A percentile compares a stretch with the other conserved stretches of the same genome.
These are phyloP conservation scores for Champsocephalus esox DNA, from an alignment of 2,797 vertebrate species.

Conservation along the genomic window DNA sequence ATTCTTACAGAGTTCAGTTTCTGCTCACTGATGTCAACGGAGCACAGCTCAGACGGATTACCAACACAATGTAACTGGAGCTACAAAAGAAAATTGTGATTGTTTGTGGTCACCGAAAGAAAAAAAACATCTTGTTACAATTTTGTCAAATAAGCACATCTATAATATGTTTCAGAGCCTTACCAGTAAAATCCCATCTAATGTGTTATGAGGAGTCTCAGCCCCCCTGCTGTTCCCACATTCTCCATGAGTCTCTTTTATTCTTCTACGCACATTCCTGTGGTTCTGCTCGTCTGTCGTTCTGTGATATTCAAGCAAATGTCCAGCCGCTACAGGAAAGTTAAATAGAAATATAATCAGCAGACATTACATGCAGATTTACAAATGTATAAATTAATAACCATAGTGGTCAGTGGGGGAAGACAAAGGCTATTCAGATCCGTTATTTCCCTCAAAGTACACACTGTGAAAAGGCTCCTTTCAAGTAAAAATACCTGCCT, in stretches of 20 bases:
- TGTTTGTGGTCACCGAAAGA: background rate
- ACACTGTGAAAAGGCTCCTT: no score
- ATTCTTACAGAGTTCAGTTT: slow-evolving; percentile 74
- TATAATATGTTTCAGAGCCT: slow-evolving; percentile 13
- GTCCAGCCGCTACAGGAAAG: slow-evolving; percentile 64
- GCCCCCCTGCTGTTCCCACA: background rate
- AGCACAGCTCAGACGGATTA: slow-evolving; percentile 78
- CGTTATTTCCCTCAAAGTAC: no score
- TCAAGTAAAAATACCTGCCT: no score
- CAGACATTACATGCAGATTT: background rate
- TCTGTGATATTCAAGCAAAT: slow-evolving; percentile 74
- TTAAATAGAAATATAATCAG: background rate
- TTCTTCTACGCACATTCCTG: slow-evolving; percentile 33
- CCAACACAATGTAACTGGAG: slow-evolving; percentile 76
- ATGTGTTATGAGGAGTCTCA: slow-evolving; percentile 28
- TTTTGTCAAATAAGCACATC: background rate
- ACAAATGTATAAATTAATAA: background rate
- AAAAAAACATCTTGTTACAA: background rate
- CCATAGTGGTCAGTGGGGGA: background rate
- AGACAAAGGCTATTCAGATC: no score
- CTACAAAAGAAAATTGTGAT: slow-evolving; percentile 55
- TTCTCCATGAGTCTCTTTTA: slow-evolving; percentile 24
- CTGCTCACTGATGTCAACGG: slow-evolving; percentile 76
- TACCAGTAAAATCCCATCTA: slow-evolving; percentile 79
- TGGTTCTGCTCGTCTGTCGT: slow-evolving; percentile 54